Base-by-base conservation (phyloP, 1,140 invertebrate genomes). In the Eupristina koningsbergeri region DNA sequence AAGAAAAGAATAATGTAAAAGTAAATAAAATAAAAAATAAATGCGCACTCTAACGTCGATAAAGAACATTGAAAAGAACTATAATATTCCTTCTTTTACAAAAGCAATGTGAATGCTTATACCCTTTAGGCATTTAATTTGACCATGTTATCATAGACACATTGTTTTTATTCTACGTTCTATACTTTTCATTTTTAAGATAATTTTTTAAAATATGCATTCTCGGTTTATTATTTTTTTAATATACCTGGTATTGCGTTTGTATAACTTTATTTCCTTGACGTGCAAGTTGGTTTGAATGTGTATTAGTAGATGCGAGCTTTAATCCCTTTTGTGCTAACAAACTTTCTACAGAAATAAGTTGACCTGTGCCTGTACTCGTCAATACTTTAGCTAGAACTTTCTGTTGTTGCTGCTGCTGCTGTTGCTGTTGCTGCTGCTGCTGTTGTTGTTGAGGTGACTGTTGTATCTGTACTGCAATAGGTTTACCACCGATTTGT, bases 291-390 rank as follows among this genome's bases (percentile, higher is more conserved):
- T 92, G 92, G 79, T 87, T 90, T 6, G 89, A 80, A 31, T 91
- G 89, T 17, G 90, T 78, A 0, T 91, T 86, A 0, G 90, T 90
- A 0, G 90, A 91, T 0, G 92, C 90, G 11, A 92, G 84, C 79
- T 92, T 92, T 1, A 92, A 77, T 83, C 94, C 93, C 81, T 94
- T 94, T 85, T 95, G 95, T 6, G 94, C 93, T 9, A 95, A 86
- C 26, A 95, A 86, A 90, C 93, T 94, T 87, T 95, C 95, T n/a
- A 96, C 93, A 0, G 95, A 95, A 17, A 96, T 94, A 8, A 95
- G 92, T 82, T 95, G 94, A 13, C 92, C 91, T 0, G 94, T 94
- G 3, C 93, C 92, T 3, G 93, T 91, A 86, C 94, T 94, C 0
- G 94, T 94, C 17, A 94, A 84, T 11, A 95, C 94, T 88, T 94